Percentiles rank a stretch among this genome's conserved stretches.
phyloP scores from a whole-genome alignment of 2,888 invertebrate genomes.

The Ichneumon xanthorius region DNA sequence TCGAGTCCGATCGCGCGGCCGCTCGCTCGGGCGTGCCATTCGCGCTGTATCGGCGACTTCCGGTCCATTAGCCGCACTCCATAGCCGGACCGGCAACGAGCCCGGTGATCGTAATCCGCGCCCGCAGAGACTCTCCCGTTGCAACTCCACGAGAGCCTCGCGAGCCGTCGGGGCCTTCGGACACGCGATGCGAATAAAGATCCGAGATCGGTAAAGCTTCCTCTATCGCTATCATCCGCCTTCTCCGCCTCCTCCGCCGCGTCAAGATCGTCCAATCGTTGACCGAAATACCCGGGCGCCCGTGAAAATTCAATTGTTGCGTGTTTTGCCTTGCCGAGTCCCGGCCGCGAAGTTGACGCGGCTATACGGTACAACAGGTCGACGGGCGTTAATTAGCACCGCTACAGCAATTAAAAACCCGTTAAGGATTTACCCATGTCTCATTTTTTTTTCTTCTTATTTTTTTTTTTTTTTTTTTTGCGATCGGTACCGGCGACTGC shows the following conservation, averaged over 20 bases:
- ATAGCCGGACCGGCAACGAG: background rate
- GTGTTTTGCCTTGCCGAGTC: conserved; percentile 4
- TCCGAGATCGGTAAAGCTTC: background rate
- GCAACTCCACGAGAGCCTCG: conserved; percentile 17
- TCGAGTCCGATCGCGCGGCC: conserved; percentile 45
- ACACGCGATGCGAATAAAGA: conserved; percentile 58
- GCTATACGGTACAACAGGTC: conserved; percentile 27
- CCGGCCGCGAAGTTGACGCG: conserved; percentile 3
- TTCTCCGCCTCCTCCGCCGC: background rate
- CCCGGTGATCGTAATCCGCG: background rate
- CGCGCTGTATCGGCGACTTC: conserved; percentile 70
- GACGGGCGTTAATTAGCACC: conserved; percentile 59
- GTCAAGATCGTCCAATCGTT: conserved; percentile 50
- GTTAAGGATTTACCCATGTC: conserved; percentile 56
- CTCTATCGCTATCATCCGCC: background rate
- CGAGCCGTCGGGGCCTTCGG: conserved; percentile 13
- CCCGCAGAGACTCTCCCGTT: conserved; percentile 24
- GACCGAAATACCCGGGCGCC: conserved; percentile 68
- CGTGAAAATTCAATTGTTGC: conserved; percentile 69
- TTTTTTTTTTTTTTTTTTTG: background rate
- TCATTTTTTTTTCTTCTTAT: conserved; percentile 35
- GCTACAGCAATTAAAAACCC: conserved; percentile 58
- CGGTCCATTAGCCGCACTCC: conserved; percentile 73
- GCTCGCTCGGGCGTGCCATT: conserved; percentile 26
- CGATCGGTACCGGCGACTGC: too few relatives aligned